Conservation (phyloP, 2,888 invertebrate genomes). For the Ophion ellenae region DNA sequence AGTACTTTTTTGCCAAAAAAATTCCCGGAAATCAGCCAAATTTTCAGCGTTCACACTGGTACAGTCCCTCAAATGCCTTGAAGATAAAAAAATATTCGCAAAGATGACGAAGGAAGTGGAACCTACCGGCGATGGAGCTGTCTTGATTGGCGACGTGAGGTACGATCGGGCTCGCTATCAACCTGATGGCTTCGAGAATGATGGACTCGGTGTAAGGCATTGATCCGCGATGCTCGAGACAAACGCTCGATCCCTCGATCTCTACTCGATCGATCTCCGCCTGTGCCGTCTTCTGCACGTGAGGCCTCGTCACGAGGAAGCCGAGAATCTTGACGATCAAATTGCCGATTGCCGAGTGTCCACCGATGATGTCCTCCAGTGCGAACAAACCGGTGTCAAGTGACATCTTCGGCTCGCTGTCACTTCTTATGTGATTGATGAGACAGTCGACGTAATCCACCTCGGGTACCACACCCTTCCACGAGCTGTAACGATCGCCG, state of each 20-base stretch:
- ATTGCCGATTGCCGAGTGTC: slow-evolving; percentile 88
- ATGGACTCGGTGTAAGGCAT: slow-evolving; percentile 87
- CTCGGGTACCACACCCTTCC: slow-evolving; percentile 79
- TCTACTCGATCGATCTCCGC: slow-evolving; percentile 84
- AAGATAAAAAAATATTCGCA: neutral
- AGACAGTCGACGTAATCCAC: slow-evolving; percentile 87
- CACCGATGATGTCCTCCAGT: slow-evolving; percentile 86
- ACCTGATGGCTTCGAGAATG: slow-evolving; percentile 87
- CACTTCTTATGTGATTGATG: slow-evolving; percentile 85
- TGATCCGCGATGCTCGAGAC: slow-evolving; percentile 83
- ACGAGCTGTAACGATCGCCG: slow-evolving; percentile 83
- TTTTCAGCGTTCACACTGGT: no score
- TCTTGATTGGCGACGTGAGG: slow-evolving; percentile 88
- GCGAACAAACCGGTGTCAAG: slow-evolving; percentile 85
- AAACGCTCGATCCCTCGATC: slow-evolving; percentile 72
- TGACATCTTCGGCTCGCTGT: slow-evolving; percentile 82
- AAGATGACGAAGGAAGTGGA: slow-evolving; percentile 48
- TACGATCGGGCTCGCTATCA: slow-evolving; percentile 88
- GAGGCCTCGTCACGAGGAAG: slow-evolving; percentile 85
- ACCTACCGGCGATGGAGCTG: slow-evolving; percentile 87
- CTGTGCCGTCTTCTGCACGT: slow-evolving; percentile 85
- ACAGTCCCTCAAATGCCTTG: neutral
- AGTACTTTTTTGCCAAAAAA: no score
- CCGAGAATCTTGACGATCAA: slow-evolving; percentile 86
- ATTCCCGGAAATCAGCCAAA: no score